These are phyloP conservation scores for Chondrosia reniformis DNA, from an alignment of 37 sponge, comb jelly and placozoan species.

Conservation along the genomic window DNA sequence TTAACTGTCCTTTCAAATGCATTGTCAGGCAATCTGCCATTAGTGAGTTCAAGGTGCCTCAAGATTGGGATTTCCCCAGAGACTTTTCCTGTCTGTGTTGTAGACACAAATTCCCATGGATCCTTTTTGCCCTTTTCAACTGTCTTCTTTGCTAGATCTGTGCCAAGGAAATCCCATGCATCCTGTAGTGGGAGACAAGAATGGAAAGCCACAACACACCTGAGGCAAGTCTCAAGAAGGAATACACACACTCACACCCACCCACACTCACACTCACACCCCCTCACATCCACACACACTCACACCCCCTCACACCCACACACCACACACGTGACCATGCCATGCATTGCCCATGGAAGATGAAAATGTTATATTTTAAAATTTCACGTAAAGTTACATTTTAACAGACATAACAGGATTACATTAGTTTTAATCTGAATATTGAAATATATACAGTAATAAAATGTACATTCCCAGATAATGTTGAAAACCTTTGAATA, in stretches of 20 bases:
- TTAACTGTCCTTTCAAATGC: conserved; percentile 21
- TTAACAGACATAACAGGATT: too few relatives aligned
- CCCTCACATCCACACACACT: not conserved
- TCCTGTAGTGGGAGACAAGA: not conserved
- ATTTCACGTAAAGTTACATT: too few relatives aligned
- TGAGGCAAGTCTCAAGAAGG: not conserved
- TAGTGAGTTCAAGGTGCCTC: not conserved
- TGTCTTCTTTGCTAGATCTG: too few relatives aligned
- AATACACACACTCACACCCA: not conserved
- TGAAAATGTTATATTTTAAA: too few relatives aligned
- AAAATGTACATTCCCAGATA: too few relatives aligned
- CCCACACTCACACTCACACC: not conserved
- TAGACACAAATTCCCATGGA: not conserved
- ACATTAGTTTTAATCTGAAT: too few relatives aligned
- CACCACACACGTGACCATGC: not conserved
- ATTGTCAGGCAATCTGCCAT: not conserved
- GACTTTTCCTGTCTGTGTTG: too few relatives aligned
- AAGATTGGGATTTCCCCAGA: too few relatives aligned
- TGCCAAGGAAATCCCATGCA: too few relatives aligned
- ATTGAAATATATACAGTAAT: too few relatives aligned
- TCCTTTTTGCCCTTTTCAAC: not conserved
- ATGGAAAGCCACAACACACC: not conserved
- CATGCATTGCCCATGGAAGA: too few relatives aligned
- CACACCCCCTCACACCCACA: conserved; percentile 5
- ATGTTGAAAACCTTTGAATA: too few relatives aligned